phyloP scores from a whole-genome alignment of 2,888 invertebrate species.

The Lycocerus yunnanus region DNA sequence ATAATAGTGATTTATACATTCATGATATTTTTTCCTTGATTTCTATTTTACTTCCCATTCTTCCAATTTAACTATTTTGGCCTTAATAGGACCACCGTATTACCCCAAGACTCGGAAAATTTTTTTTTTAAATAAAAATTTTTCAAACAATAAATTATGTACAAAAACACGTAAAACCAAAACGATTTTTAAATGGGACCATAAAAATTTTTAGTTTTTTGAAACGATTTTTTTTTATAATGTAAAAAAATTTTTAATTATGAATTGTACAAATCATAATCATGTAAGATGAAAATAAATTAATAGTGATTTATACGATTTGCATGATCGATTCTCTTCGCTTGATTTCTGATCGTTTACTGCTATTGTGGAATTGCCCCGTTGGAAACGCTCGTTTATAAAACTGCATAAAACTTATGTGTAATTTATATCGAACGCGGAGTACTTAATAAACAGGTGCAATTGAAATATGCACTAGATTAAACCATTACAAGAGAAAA shows the following conservation, averaged over 20 bases:
- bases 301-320: constrained; percentile 16
- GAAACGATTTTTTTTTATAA: not conserved
- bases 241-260: not conserved
- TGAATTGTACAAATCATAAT: not conserved
- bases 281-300: constrained; percentile 8
- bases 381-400: constrained; percentile 4
- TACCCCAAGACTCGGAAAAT: not conserved
- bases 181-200: not conserved
- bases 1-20: no score
- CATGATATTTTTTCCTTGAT: no score
- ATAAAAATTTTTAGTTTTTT: not conserved
- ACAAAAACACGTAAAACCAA: not conserved
- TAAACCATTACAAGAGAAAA: not conserved
- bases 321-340: constrained; percentile 8
- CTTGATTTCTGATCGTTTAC: constrained; percentile 15
- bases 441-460: constrained; percentile 15
- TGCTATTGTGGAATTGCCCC: constrained; percentile 17
- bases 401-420: constrained; percentile 4
- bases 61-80: not conserved
- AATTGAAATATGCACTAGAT: not conserved
- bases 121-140: not conserved
- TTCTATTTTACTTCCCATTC: no score
- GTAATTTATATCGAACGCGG: constrained; percentile 12
- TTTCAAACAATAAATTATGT: not conserved
- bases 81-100: not conserved